Base-by-base conservation (phyloP, 2,888 invertebrate species). In the Maniola hyperantus region DNA sequence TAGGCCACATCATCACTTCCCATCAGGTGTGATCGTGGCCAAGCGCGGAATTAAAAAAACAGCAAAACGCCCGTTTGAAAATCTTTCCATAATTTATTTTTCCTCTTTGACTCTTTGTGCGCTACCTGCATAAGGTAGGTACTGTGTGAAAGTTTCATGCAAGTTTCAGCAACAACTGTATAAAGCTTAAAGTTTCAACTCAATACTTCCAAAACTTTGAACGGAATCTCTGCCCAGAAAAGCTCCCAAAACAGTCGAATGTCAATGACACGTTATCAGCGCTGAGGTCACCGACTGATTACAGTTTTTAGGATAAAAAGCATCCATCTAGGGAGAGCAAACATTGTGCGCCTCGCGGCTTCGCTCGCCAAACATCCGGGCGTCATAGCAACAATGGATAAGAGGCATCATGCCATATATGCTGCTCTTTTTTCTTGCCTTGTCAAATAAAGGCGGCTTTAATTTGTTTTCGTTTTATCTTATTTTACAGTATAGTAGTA, bases 321-420 rank as follows among this genome's bases (percentile, higher is more conserved):
- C 69, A 65, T 67, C 64, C 69, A 69, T 69, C 67, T 65, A 67
- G 54, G 67, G 62, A 67, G 69, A 65, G 65, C 62, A 67, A 67
- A 69, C 65, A 67, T 48, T 55, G 55, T 63, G 46, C 13, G 46
- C 33, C 63, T n/a, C 54, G 54, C 60, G 36, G 54, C 60, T 67
- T 62, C 20, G 66, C 61, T 54, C 65, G 58, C 39, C 64, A 67
- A 48, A 69, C 69, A 69, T 69, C 69, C 69, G 69, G 63, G 44
- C 42, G 5, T 39, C 11, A 10, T 53, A 44, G 11, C 62, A 54
- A 54, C 53, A 33, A 63, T 63, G 63, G 63, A 63, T 57, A 64
- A 57, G 57, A 5, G 36, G 6, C 4, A 39, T 33, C 54, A 51
- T 10, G 8, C 34, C 34, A 13, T 36, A 36, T 34, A n/a, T n/a